These are phyloP conservation scores for Perccottus glenii DNA, from an alignment of 2,113 vertebrate species.

Conservation along the genomic window DNA sequence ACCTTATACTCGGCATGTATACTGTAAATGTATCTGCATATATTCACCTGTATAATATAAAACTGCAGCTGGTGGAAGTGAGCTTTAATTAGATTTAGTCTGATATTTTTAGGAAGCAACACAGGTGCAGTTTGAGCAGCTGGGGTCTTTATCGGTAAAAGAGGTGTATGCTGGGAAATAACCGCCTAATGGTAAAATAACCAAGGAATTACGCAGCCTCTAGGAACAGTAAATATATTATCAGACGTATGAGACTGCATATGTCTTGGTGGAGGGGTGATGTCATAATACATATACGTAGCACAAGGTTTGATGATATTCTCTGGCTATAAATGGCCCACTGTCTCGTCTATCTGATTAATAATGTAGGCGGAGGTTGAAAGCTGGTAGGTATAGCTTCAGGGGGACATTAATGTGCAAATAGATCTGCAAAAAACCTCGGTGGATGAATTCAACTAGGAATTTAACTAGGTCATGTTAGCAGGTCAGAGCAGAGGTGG, in stretches of 20 bases:
- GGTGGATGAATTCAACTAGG: slow-evolving; percentile 47
- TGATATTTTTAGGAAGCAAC: no score
- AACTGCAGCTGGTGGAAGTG: no score
- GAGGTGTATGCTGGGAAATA: neutral
- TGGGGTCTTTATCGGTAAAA: neutral
- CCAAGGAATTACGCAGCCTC: neutral
- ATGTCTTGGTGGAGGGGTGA: neutral
- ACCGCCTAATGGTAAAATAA: neutral
- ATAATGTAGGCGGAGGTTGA: slow-evolving; percentile 24
- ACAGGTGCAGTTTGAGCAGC: neutral
- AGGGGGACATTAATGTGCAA: slow-evolving; percentile 3
- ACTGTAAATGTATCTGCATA: no score
- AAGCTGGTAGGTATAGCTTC: slow-evolving; percentile 2
- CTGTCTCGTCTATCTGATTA: slow-evolving; percentile 13
- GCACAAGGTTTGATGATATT: neutral
- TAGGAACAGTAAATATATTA: neutral
- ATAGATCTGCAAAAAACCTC: slow-evolving; percentile 16
- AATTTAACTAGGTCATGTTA: slow-evolving; percentile 61
- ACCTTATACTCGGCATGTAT: no score
- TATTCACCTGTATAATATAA: no score
- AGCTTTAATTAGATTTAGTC: no score
- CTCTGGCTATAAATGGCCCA: neutral
- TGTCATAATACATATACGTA: neutral
- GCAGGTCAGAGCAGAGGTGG: slow-evolving; percentile 37
- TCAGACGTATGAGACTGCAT: neutral